phyloP scores from a whole-genome alignment of 2,888 invertebrate genomes.

The Folsomia candida region DNA sequence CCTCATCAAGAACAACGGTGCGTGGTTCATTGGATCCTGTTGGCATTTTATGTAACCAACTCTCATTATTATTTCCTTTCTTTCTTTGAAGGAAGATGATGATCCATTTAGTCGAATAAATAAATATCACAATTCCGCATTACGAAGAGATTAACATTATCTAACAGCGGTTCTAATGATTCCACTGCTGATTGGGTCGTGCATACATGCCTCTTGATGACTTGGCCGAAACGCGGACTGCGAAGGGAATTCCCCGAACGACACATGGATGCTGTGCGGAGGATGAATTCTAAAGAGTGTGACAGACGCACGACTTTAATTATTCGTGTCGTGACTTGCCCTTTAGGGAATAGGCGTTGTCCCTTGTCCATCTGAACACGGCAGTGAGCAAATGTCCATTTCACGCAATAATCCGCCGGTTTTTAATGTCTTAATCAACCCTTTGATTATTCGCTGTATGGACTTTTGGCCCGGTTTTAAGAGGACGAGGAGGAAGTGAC shows the following conservation, averaged over 20 bases:
- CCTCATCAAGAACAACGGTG: background rate
- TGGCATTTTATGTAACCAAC: background rate
- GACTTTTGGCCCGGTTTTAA: too few relatives aligned
- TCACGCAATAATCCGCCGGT: background rate
- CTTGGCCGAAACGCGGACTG: background rate
- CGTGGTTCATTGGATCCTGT: background rate
- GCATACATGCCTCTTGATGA: background rate
- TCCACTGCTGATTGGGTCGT: background rate
- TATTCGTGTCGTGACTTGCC: conserved; percentile 19
- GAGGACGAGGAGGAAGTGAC: background rate
- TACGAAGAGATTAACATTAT: background rate
- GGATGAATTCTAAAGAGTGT: conserved; percentile 13
- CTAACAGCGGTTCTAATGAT: background rate
- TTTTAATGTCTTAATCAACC: conserved; percentile 4
- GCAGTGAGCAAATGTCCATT: background rate
- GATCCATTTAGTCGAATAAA: conserved; percentile 5
- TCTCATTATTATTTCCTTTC: background rate
- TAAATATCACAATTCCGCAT: background rate
- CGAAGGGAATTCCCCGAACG: background rate
- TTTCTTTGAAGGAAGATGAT: background rate
- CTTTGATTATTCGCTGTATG: background rate
- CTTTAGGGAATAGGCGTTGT: conserved; percentile 37
- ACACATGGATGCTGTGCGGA: background rate
- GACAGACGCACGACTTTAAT: conserved; percentile 17
- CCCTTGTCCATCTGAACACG: conserved; percentile 20